These are phyloP conservation scores for Heliconius aoede DNA, from an alignment of 2,888 invertebrate species.

Conservation along the genomic window DNA sequence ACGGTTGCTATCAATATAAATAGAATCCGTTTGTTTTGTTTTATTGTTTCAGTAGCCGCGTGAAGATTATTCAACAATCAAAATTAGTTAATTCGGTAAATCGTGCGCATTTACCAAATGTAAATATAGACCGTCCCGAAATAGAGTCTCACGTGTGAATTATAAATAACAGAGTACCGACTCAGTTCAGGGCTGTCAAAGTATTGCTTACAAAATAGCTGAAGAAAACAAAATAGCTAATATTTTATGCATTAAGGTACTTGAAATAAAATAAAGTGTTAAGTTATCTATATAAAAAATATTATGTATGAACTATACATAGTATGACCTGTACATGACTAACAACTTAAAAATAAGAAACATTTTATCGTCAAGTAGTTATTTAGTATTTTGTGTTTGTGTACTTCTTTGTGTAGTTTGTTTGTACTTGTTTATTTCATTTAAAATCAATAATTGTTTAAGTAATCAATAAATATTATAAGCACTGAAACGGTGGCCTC, in stretches of 20 bases:
- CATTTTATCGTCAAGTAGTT: no score
- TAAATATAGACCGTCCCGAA: constrained; percentile 39
- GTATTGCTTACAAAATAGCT: neutral
- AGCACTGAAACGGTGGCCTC: constrained; percentile 13
- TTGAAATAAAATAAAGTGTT: no score
- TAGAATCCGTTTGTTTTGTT: neutral
- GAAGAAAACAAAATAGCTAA: no score
- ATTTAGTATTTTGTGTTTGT: no score
- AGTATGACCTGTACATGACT: no score
- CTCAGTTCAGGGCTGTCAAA: constrained; percentile 13
- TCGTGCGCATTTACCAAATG: constrained; percentile 13
- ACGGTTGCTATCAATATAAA: neutral
- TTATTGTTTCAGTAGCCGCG: neutral
- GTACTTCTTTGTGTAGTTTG: no score
- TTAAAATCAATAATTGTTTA: neutral
- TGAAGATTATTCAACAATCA: constrained; percentile 18
- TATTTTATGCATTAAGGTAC: no score
- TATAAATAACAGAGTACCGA: constrained; percentile 31
- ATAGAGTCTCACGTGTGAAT: constrained; percentile 37
- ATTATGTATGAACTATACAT: no score
- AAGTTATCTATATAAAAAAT: no score
- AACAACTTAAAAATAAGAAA: no score
- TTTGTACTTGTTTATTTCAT: neutral
- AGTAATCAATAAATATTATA: neutral
- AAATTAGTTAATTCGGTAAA: constrained; percentile 6